These are phyloP conservation scores for Mesocentrotus franciscanus DNA, from an alignment of 53 echinoderm and acorn worm species.

Conservation along the genomic window DNA sequence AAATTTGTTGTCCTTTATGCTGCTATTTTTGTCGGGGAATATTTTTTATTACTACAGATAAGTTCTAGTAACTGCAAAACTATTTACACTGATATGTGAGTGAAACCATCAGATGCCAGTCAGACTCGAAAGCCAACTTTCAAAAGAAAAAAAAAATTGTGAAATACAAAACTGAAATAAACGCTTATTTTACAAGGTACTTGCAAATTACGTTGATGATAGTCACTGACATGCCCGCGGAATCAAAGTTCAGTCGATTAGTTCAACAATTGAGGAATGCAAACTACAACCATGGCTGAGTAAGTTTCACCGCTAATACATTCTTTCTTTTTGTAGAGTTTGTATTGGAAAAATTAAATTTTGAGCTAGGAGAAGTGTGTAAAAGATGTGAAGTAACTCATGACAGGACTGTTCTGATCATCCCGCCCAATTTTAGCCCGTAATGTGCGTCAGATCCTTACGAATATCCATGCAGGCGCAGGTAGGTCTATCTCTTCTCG, in stretches of 20 bases:
- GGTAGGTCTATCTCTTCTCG: no score
- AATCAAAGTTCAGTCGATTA: background rate
- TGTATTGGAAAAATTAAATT: no score
- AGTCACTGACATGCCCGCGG: background rate
- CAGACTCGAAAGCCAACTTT: background rate
- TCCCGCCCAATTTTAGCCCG: background rate
- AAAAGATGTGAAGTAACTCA: background rate
- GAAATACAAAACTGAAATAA: background rate
- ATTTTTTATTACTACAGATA: no score
- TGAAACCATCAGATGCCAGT: no score
- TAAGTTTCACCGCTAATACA: background rate
- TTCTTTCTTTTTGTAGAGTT: background rate
- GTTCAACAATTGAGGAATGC: background rate
- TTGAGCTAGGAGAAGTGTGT: background rate
- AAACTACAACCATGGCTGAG: conserved; percentile 37
- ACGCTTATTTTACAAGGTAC: background rate
- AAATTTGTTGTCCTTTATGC: no score
- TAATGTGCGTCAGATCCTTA: no score
- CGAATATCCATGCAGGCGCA: no score
- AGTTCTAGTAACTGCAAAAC: no score
- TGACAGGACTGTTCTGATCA: background rate
- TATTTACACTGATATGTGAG: no score
- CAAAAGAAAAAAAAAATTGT: background rate
- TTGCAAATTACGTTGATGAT: background rate
- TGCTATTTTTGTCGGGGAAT: no score